Evolutionary conservation across 2,113 vertebrate species (phyloP), one percentile per base, ranked within the genome.

Genomic region (Gobio gobio): DNA sequence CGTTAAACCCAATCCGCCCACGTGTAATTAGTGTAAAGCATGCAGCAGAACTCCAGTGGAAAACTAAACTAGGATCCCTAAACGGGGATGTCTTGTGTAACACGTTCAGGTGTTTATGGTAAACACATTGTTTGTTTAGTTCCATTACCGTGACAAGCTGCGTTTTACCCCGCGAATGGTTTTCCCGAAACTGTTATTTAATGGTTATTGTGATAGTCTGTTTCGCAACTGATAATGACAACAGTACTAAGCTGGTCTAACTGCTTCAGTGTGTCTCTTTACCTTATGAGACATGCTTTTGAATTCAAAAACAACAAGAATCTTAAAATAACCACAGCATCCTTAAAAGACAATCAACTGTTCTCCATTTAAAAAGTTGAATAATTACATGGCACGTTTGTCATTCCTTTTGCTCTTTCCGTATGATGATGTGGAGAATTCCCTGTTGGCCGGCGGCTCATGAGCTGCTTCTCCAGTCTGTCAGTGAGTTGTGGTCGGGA

Each of bases 111-210:
- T 73, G 85, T 83, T 86, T 86, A 77, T 22, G 51, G 33, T 54
- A 86, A 83, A 81, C 63, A 70, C 49, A 83, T 18, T 72, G 26
- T 73, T 72, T 73, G 81, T 72, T 86, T 14, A 49, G 75, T 73
- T 66, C 36, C 68, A 45, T 61, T 75, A 74, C 29, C 18, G 13
- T 66, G 63, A 61, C 61, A 10, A 76, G 36, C 26, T 24, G 0
- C 0, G 8, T 80, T 43, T 70, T 49, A 47, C 18, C 29, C 40
- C 22, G 4, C 47, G 36, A 40, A 47, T 61, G 8, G 24, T 51
- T 64, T 43, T 73, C 22, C 49, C 58, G 49, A 66, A 83, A 26
- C 33, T 24, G 33, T 58, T 73, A 73, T 24, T 47, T 73, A 47
- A 47, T 73, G 70, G 70, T 74, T 49, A 74, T 47, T 73, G 43